These are phyloP conservation scores for Scolanthus callimorphus DNA, from an alignment of 92 coral and sea anemone species.

Conservation along the genomic window DNA sequence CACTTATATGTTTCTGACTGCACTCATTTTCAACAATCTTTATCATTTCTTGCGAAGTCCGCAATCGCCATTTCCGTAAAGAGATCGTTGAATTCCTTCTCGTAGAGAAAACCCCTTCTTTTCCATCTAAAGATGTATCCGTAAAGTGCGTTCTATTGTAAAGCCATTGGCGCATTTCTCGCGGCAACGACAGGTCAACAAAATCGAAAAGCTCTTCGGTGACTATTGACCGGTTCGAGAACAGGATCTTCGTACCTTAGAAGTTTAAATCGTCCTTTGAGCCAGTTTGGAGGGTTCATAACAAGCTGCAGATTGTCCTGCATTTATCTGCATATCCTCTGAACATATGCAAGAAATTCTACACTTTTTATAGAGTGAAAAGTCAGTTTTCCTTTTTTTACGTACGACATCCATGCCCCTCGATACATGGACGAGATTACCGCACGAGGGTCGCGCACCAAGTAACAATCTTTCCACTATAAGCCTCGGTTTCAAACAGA, in stretches of 20 bases:
- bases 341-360: slow-evolving; percentile 16
- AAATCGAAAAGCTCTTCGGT: slow-evolving; percentile 28
- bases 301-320: slow-evolving; percentile 14
- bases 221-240: slow-evolving; percentile 11
- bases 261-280: slow-evolving; percentile 12
- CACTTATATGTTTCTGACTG: too few species aligned
- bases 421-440: slow-evolving; percentile 41
- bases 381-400: neutral
- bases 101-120: slow-evolving; percentile 7
- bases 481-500: slow-evolving; percentile 10
- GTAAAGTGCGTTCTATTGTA: slow-evolving; percentile 12
- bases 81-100: slow-evolving; percentile 13
- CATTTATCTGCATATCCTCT: slow-evolving; percentile 23
- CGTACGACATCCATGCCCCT: slow-evolving; percentile 25
- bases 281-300: slow-evolving; percentile 32
- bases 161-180: slow-evolving; percentile 9
- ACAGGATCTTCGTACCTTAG: slow-evolving; percentile 53
- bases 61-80: slow-evolving; percentile 11
- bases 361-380: slow-evolving; percentile 10
- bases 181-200: slow-evolving; percentile 3
- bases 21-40: slow-evolving; percentile 14
- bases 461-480: slow-evolving; percentile 25
- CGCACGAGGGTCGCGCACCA: slow-evolving; percentile 65
- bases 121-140: slow-evolving; percentile 1
- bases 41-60: slow-evolving; percentile 13